A percentile compares a stretch with the other conserved stretches of the same genome.
Conservation (phyloP, 2,888 invertebrate species). For the Rhorus exstirpatorius region DNA sequence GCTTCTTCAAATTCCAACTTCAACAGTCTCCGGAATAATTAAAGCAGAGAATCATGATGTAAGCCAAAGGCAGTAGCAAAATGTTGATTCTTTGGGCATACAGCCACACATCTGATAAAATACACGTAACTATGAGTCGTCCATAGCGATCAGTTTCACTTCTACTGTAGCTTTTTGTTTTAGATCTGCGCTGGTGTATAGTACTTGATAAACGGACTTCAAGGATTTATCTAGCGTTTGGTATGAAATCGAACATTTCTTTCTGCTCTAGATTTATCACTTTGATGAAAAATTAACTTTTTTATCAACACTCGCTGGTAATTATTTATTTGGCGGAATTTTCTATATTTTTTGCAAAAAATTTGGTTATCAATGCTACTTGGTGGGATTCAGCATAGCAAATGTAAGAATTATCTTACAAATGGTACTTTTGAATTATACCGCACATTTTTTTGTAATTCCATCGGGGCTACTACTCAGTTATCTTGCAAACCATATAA, state of each 20-base stretch:
- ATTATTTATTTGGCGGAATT: no score
- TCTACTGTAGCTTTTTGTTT: background rate
- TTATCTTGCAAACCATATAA: no score
- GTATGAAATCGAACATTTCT: background rate
- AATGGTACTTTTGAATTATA: no score
- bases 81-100: slow-evolving; percentile 1
- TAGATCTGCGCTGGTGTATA: background rate
- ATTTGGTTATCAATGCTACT: no score
- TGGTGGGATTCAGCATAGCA: no score
- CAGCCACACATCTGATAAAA: slow-evolving; percentile 14
- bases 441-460: no score
- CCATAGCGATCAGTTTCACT: background rate
- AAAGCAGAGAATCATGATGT: slow-evolving; percentile 42
- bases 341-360: no score
- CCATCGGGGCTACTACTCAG: no score
- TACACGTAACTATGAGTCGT: background rate
- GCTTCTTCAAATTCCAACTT: slow-evolving; percentile 50
- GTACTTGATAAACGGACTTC: background rate
- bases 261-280: background rate
- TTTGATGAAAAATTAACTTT: background rate
- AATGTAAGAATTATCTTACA: no score
- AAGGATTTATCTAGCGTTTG: background rate
- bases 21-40: slow-evolving; percentile 45
- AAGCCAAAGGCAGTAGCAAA: slow-evolving; percentile 23
- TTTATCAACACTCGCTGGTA: no score